Evolutionary conservation across 2,113 vertebrate genomes (phyloP).

Genomic region (Lycaon pictus): DNA sequence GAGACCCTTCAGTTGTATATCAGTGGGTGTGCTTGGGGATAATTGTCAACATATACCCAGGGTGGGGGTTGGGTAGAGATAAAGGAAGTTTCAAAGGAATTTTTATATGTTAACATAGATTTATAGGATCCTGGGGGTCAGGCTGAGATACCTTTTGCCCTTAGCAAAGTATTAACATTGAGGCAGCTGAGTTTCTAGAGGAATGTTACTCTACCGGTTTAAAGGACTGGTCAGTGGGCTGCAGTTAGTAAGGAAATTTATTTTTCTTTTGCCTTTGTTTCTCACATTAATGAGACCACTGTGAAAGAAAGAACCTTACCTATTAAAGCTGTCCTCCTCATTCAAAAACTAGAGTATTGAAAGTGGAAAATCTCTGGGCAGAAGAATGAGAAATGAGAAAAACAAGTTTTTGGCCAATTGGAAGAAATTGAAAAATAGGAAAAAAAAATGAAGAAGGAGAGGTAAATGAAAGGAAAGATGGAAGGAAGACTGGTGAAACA

Average conservation of each 20-base stretch:
- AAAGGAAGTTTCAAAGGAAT: not conserved
- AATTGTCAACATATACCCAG: not conserved
- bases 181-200: not conserved
- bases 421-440: not conserved
- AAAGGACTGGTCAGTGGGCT: not conserved
- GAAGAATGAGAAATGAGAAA: conserved; percentile 8
- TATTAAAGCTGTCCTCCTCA: not conserved
- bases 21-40: not conserved
- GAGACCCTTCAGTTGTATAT: not conserved
- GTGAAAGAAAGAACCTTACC: not conserved
- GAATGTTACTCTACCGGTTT: not conserved
- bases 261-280: not conserved
- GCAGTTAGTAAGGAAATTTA: not conserved
- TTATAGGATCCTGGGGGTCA: not conserved
- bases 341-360: not conserved
- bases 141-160: not conserved
- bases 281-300: not conserved
- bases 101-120: not conserved
- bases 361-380: not conserved
- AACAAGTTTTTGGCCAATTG: not conserved
- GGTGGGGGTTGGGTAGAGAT: too few relatives aligned
- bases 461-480: not conserved
- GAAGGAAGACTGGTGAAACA: not conserved
- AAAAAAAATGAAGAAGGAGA: not conserved
- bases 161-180: not conserved